A percentile compares a stretch with the other conserved stretches of the same genome.
Evolutionary conservation across 2,888 invertebrate species (phyloP).

Genomic region (Nymphalis polychloros): DNA sequence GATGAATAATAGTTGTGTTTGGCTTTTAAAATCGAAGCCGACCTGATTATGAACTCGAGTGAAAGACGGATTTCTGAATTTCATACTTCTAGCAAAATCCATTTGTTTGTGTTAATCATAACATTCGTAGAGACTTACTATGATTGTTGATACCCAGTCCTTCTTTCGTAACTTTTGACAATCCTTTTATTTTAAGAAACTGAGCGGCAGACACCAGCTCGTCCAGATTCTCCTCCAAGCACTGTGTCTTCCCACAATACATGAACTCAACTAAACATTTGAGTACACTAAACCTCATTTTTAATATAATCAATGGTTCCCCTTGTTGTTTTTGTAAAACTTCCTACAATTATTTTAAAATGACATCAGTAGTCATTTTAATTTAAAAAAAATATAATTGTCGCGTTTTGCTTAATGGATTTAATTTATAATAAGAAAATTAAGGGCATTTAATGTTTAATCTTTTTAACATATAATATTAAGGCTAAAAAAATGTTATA

Average conservation of each 20-base stretch:
- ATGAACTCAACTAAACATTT: conserved; percentile 88
- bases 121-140: conserved; percentile 54
- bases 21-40: background rate
- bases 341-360: conserved; percentile 62
- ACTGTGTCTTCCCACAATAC: conserved; percentile 88
- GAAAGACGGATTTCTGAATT: no score
- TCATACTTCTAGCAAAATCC: no score
- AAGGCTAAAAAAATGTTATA: conserved; percentile 8
- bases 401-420: no score
- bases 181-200: conserved; percentile 84
- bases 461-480: conserved; percentile 9
- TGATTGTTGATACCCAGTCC: conserved; percentile 71
- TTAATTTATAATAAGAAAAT: no score
- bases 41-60: background rate
- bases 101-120: no score
- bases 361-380: background rate
- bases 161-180: conserved; percentile 81
- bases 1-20: background rate
- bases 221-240: conserved; percentile 85
- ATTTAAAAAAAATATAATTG: no score
- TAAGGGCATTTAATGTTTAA: no score
- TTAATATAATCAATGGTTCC: conserved; percentile 83
- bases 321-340: conserved; percentile 81
- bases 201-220: conserved; percentile 86
- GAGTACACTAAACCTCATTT: conserved; percentile 86